phyloP scores from a whole-genome alignment of 2,888 invertebrate genomes.

The Vanessa cardui region DNA sequence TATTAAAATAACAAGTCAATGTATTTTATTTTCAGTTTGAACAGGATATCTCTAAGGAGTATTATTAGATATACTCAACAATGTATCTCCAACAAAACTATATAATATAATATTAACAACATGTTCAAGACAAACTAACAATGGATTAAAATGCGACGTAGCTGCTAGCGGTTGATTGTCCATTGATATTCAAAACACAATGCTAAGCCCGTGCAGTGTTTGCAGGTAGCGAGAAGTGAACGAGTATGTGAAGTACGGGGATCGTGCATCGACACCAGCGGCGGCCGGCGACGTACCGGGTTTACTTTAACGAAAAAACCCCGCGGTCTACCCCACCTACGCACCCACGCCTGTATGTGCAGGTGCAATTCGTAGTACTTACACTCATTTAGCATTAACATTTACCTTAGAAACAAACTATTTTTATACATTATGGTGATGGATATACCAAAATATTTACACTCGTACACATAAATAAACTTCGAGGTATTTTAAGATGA shows the following conservation, averaged over 20 bases:
- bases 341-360: constrained; percentile 24
- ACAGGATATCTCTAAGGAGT: no score
- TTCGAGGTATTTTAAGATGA: no score
- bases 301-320: constrained; percentile 25
- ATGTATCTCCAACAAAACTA: neutral
- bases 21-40: no score
- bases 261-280: constrained; percentile 34
- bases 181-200: constrained; percentile 40
- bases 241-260: constrained; percentile 32
- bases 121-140: constrained; percentile 16
- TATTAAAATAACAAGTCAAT: no score
- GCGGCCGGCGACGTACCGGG: constrained; percentile 18
- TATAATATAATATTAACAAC: constrained; percentile 3
- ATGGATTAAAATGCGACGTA: constrained; percentile 33
- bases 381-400: constrained; percentile 1
- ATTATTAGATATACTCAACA: neutral
- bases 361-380: constrained; percentile 14
- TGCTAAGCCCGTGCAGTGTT: constrained; percentile 27
- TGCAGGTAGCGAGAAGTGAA: constrained; percentile 32
- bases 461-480: no score
- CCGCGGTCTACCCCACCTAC: constrained; percentile 26
- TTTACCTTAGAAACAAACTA: neutral
- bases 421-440: neutral
- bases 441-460: neutral
- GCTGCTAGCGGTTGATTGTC: constrained; percentile 20